Evolutionary conservation across 2,888 invertebrate genomes (phyloP), one percentile per base, ranked within the genome.

Genomic region (Sarcophaga caerulescens): DNA sequence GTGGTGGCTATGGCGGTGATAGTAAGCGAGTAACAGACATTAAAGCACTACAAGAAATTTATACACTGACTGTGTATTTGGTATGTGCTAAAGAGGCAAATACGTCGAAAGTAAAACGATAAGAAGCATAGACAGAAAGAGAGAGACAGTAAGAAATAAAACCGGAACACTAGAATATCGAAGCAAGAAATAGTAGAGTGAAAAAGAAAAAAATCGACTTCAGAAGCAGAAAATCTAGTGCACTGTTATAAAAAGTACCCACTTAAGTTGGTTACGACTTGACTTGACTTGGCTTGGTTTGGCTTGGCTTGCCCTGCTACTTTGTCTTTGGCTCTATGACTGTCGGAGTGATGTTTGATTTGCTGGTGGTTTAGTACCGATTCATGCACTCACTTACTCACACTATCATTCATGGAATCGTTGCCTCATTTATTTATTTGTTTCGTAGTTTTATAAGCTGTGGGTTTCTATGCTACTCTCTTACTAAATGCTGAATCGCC

Each of bases 61-160:
- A 65, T n/a, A 19, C 35, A 45, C 44, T 66, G 25, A 25, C 35
- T 63, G 23, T 8, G 19, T 25, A 59, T 59, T 44, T 68, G 45
- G 71, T 79, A 65, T 86, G 77, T 86, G 80, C 83, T 83, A 83
- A 86, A 83, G 80, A 83, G 77, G 69, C 69, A 74, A 52, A 57
- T 45, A 62, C 25, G 17, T 17, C 12, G 12, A 14, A 44, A 65
- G 57, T 35, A 75, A 44, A 35, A 35, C n/a, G 62, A 63, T 63
- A 69, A 52, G 8, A 4, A 63, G 62, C n/a, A 75, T 35, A 63
- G 35, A 70, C 45, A 21, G 44, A 71, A 57, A 47, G 47, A 47
- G 47, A 47, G 47, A 14, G 11, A 47, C 8, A 47, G 11, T 11
- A 14, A 47, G 14, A 14, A 47, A 52, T 52, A 52, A 12, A 52